Evolutionary conservation across 2,113 vertebrate species (phyloP).

Genomic region (Gopherus flavomarginatus): DNA sequence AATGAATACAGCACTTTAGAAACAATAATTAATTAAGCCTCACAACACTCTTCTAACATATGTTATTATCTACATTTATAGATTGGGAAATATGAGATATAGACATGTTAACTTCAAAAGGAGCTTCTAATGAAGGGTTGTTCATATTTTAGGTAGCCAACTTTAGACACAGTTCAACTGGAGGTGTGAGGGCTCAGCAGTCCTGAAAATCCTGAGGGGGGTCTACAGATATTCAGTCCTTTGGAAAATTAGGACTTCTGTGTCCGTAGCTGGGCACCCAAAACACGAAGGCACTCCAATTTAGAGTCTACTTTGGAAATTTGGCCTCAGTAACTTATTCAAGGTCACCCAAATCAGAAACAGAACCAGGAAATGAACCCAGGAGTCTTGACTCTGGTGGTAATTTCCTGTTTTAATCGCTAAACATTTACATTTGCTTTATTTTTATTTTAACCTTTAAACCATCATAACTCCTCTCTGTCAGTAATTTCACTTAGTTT

Average conservation of each 20-base stretch:
- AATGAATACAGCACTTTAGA: slow-evolving; percentile 9
- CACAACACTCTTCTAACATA: not conserved
- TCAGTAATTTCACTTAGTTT: slow-evolving; percentile 47
- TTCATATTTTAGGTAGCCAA: not conserved
- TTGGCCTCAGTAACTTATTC: not conserved
- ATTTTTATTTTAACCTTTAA: slow-evolving; percentile 60
- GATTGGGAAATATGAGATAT: not conserved
- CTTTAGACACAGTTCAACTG: not conserved
- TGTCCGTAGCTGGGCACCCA: not conserved
- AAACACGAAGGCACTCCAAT: not conserved
- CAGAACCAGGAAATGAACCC: slow-evolving; percentile 11
- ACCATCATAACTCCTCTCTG: slow-evolving; percentile 6
- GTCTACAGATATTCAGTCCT: fast-evolving
- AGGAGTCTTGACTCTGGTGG: not conserved
- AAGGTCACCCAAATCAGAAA: slow-evolving; percentile 8
- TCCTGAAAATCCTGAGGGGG: not conserved
- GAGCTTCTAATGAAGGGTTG: not conserved
- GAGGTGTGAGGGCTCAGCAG: not conserved
- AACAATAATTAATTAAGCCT: not conserved
- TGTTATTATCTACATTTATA: not conserved
- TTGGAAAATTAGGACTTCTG: not conserved
- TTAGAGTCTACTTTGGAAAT: slow-evolving; percentile 19
- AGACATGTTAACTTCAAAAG: not conserved
- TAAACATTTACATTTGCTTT: slow-evolving; percentile 46
- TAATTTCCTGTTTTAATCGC: slow-evolving; percentile 50